Evolutionary conservation across 1,140 invertebrate species (phyloP), one percentile per base, ranked within the genome.

Genomic region (Laupala kohalensis): DNA sequence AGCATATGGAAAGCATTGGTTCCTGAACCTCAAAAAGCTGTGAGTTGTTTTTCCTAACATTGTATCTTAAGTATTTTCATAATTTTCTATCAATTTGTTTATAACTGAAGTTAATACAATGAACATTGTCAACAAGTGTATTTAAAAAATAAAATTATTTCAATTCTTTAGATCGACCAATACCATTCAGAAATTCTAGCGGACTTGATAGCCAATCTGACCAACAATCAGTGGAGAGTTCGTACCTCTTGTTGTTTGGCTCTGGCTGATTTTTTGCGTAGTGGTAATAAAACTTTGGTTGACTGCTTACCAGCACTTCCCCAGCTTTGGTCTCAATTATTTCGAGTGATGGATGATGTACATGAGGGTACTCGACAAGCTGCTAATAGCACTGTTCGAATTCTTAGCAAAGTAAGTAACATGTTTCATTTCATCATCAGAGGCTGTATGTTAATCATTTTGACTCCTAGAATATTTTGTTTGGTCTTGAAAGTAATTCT

Each of bases 261-360:
- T 4, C 83, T 97, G 0, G 83, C 89, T 64, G 94, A 97, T 83
- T 82, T 97, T 30, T 80, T 97, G 13, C 87, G 88, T 74, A 81
- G 83, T 30, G 76, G 78, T 15, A 74, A 67, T 64, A 67, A 23
- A 5, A 69, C 28, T 12, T 23, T 72, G 24, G 23, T 9, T 29
- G 71, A 72, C 29, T 72, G n/a, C n/a, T 26, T 72, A 26, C 28
- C 28, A 15, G 37, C 15, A 5, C 78, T 95, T 69, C 85, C 87
- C 0, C 87, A 89, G 75, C 82, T 97, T 4, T 96, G 94, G 92
- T 83, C 84, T 13, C 89, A 91, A 78, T 80, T 96, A 30, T 94
- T 97, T 77, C 82, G 92, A 30, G 94, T 97, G 0, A 91, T 95
- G 88, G 95, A 97, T 80, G 95, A 97, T 81, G 92, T 96, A 76